Base-by-base conservation (phyloP, 30 jellyfish, hydroid and myxozoan genomes). In the Hydractinia echinata region DNA sequence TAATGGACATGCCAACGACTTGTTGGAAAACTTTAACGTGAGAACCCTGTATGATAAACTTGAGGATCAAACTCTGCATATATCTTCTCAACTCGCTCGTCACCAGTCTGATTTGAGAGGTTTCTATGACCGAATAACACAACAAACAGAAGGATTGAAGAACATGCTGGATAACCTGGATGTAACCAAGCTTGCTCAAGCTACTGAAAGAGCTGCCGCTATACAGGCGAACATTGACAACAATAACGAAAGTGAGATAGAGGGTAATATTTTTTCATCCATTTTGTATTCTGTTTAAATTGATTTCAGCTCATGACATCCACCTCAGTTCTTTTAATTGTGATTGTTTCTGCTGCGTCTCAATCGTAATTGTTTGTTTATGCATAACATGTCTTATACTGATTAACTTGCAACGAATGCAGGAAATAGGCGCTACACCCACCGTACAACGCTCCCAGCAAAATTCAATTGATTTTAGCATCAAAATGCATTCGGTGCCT, bases 101-200 rank as follows among this genome's bases (percentile, higher is more conserved):
- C 99, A 94, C 70, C 99, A 94, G 56, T 53, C 96, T 9, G 99
- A 94, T 67, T 88, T 94, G 69, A 87, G 99, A 10, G 97, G 99
- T 6, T 94, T 94, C 60, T 94, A 94, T 72, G 96, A 88, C 81
- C 81, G 97, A 78, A 94, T 94, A 8, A 89, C 95, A 67, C 99
- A 87, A 72, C 99, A 94, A 64, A 88, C 99, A 1, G 99, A 94
- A 66, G 99, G 99, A 53, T 55, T 94, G 77, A 94, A 94, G 73
- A 86, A 84, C 20, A 88, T 94, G 96, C 90, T 94, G 15, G 87
- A 88, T 18, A 86, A 86, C 66, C 86, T 94, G 19, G 99, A 94
- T 78, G 93, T 94, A 44, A 77, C 96, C 1, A 73, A 67, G 72
- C 88, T 91, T 50, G 97, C 95, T 11, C 79, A 86, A 74, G 97